Evolutionary conservation across 2,113 vertebrate species (phyloP).

Genomic region (Macroglossus sobrinus): DNA sequence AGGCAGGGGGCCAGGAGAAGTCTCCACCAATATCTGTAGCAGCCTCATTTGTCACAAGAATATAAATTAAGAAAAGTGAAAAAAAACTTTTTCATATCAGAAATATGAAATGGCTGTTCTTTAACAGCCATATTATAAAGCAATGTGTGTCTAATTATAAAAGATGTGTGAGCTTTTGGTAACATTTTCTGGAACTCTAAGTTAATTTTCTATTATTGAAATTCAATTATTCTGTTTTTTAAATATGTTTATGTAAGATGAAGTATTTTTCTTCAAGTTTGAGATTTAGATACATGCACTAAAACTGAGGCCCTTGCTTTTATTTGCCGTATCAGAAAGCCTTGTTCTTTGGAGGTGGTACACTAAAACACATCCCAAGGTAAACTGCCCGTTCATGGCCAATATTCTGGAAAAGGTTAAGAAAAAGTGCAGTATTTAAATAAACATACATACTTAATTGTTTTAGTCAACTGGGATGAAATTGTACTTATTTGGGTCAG

Average conservation of each 20-base stretch:
- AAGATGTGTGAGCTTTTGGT: not conserved
- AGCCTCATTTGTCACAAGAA: conserved; percentile 68
- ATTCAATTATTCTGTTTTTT: not conserved
- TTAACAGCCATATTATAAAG: not conserved
- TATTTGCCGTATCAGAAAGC: not conserved
- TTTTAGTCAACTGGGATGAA: conserved; percentile 36
- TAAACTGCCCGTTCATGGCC: not conserved
- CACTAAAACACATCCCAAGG: not conserved
- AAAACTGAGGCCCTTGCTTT: not conserved
- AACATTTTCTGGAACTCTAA: not conserved
- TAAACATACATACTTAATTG: conserved; percentile 43
- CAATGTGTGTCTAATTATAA: not conserved
- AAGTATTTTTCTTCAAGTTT: not conserved
- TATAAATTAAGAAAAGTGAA: conserved; percentile 70
- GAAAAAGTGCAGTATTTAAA: conserved; percentile 48
- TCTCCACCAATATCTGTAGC: conserved; percentile 42
- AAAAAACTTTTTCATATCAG: conserved; percentile 46
- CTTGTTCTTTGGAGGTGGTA: not conserved
- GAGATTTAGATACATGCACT: not conserved
- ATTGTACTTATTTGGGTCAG: not conserved
- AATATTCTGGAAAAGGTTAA: conserved; percentile 39
- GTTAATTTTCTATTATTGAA: not conserved
- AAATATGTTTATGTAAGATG: not conserved
- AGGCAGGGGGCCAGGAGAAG: not conserved
- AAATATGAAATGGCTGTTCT: too few species aligned